Conservation (phyloP, 2,888 invertebrate species). For the Diploptera punctata region DNA sequence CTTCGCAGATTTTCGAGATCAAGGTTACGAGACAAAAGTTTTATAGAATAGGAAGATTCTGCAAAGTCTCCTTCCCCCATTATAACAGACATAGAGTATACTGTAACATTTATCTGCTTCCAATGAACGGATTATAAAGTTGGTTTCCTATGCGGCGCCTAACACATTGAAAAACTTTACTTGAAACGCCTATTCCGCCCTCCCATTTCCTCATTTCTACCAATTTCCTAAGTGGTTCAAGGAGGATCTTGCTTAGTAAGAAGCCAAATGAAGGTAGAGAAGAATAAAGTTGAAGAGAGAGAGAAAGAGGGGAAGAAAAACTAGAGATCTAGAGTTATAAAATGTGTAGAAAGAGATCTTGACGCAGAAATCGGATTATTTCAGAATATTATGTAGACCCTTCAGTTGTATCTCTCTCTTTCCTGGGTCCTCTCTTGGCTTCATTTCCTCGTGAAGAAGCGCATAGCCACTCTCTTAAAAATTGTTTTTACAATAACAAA, state of each 20-base stretch:
- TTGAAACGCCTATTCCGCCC: neutral
- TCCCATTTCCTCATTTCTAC: conserved; percentile 17
- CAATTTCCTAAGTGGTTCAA: conserved; percentile 21
- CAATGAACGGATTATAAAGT: too few species aligned
- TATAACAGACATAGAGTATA: too few species aligned
- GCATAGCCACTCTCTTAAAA: too few species aligned
- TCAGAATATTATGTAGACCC: conserved; percentile 2
- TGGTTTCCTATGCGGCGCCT: neutral
- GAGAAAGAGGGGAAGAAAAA: neutral
- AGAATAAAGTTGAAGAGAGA: too few species aligned
- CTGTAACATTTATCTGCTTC: too few species aligned
- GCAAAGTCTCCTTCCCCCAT: too few species aligned
- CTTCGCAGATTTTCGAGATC: too few species aligned
- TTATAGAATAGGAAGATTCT: too few species aligned
- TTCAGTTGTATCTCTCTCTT: neutral
- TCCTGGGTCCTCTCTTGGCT: neutral
- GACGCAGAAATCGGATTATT: conserved; percentile 5
- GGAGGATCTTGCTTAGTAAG: neutral
- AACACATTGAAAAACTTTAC: neutral
- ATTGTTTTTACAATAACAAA: too few species aligned
- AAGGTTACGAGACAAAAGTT: too few species aligned
- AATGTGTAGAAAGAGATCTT: conserved; percentile 7
- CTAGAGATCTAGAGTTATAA: neutral
- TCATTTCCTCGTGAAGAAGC: too few species aligned
- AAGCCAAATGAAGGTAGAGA: conserved; percentile 6